Evolutionary conservation across 2,797 vertebrate species (phyloP).

Genomic region (Acridotheres tristis): DNA sequence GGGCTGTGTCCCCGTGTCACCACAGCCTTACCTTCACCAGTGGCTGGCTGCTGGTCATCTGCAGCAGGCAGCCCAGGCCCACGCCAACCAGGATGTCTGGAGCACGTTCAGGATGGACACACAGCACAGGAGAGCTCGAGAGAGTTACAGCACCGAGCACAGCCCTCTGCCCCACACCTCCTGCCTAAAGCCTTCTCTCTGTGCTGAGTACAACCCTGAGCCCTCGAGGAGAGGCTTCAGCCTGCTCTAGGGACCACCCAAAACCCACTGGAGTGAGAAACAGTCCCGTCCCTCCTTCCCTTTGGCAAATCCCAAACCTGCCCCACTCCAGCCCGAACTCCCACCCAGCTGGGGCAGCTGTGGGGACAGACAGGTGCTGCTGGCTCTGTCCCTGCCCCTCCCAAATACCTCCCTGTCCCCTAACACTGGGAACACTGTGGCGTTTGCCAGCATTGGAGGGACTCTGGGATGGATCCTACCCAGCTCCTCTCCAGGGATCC

Average conservation of each 20-base stretch:
- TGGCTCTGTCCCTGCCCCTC: background rate
- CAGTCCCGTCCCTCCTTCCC: background rate
- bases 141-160: fast-evolving
- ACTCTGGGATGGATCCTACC: background rate
- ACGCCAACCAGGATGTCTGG: slow-evolving; percentile 94
- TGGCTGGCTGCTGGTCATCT: slow-evolving; percentile 76
- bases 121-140: fast-evolving
- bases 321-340: background rate
- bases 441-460: fast-evolving
- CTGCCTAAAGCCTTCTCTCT: background rate
- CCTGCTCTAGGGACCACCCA: background rate
- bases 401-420: fast-evolving
- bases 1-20: fast-evolving
- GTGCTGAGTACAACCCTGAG: background rate
- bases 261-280: fast-evolving
- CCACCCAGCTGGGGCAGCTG: fast-evolving
- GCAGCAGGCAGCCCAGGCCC: slow-evolving; percentile 89
- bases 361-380: background rate
- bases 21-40: slow-evolving; percentile 79
- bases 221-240: background rate
- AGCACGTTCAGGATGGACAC: slow-evolving; percentile 70
- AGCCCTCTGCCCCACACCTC: fast-evolving
- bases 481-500: background rate
- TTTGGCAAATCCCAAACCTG: background rate
- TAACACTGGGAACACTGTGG: fast-evolving